These are phyloP conservation scores for Tribolium madens DNA, from an alignment of 1,140 invertebrate genomes.

Conservation along the genomic window DNA sequence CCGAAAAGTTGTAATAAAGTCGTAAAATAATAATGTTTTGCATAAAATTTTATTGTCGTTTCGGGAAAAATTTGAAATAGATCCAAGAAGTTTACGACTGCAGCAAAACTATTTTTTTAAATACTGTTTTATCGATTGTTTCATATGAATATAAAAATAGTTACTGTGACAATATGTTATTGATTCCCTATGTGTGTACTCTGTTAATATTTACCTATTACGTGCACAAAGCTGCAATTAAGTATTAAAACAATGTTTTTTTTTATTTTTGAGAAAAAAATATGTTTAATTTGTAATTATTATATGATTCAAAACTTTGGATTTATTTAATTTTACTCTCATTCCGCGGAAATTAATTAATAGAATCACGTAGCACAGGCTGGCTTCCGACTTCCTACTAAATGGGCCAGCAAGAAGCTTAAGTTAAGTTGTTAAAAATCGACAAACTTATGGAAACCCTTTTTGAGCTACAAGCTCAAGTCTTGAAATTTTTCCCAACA, in stretches of 20 bases:
- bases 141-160: background rate
- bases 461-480: no score
- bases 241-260: background rate
- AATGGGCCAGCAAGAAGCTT: no score
- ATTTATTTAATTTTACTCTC: no score
- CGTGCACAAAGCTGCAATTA: background rate
- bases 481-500: no score
- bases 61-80: background rate
- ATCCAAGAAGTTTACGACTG: background rate
- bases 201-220: background rate
- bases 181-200: background rate
- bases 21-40: background rate
- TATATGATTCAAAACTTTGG: no score
- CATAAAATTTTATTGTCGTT: background rate
- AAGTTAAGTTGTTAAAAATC: no score
- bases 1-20: background rate
- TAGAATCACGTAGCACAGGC: no score
- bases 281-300: no score
- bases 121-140: background rate
- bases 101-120: background rate
- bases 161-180: background rate
- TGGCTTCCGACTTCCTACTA: no score
- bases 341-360: no score
- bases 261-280: no score
- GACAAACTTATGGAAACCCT: no score